Evolutionary conservation across 2,888 invertebrate species (phyloP), one percentile per base, ranked within the genome.

Genomic region (Ellobium chinense): DNA sequence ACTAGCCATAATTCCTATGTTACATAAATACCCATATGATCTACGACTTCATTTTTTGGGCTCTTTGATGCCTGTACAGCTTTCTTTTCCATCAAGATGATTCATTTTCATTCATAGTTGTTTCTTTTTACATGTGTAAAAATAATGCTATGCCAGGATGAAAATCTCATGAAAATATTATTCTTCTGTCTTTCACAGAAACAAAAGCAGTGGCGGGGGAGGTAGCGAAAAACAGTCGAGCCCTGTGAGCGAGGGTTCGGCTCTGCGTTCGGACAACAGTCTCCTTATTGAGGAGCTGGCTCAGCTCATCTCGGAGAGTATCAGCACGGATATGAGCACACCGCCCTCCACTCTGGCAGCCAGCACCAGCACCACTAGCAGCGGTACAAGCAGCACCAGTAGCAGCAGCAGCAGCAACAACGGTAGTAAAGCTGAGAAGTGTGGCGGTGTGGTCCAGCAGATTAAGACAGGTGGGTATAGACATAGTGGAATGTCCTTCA

Each of bases 251-350:
- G 21, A 37, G 4, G 39, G 29, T 1, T 21, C 74, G 14, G 31
- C 21, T 31, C 5, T 54, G 31, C 74, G 37, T n/a, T 37, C 76
- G 5, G 76, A 73, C 62, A 66, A 29, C 73, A 70, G 56, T 29
- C 29, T n/a, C n/a, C 56, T 72, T 24, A 14, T 78, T 14, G 62
- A 78, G 54, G 78, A 78, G 63, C 72, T 78, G 34, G 72, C 72
- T 27, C 63, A 70, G 70, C 72, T 78, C 37, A 63, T 78, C 31
- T 70, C 78, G 39, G 77, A 77, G 18, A 80, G 74, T 46, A 60
- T 65, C 34, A 46, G 68, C 74, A 34, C 58, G 66, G 68, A 74
- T 63, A 74, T 74, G 74, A 80, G 39, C 74, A 80, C 68, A 58
- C 74, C 74, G 60, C 68, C 74, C 24, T 66, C 65, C 54, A 14